Evolutionary conservation across 2,113 vertebrate species (phyloP), one percentile per base, ranked within the genome.

Genomic region (Hemibagrus wyckioides): DNA sequence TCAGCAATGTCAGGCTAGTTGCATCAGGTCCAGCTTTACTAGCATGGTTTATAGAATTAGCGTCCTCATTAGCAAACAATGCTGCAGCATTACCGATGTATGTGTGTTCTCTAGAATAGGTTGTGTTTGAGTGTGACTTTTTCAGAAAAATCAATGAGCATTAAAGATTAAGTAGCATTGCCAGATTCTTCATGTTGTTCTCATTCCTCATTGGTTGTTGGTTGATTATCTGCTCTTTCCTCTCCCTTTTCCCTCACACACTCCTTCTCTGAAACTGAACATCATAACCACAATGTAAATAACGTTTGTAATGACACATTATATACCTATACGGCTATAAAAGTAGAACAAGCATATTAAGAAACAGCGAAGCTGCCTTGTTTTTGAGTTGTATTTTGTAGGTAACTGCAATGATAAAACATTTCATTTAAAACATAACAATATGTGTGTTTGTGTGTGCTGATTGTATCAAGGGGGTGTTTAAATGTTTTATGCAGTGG

Each of bases 401-500:
- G 75, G 15, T 52, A 50, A 28, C 11, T 48, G 8, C 73, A 50
- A 28, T 19, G 41, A 4, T 44, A 39, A n/a, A n/a, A 48, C 44
- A 48, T 48, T 76, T 76, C 39, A 44, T 76, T 48, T 44, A 4
- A 25, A 11, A 48, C 41, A 44, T 44, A 75, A 75, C 81, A 77
- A 48, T 91, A 76, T 85, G 59, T 91, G 81, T 57, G 52, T 88
- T n/a, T 85, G 73, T 84, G 52, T 80, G 77, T n/a, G 14, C 44
- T 86, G 84, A 59, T 39, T 89, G 73, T 50, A 57, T 57, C 44
- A 80, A 56, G 82, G 77, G 86, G 85, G 86, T 92, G 90, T 65
- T 44, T 95, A 91, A 93, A 94, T 94, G 91, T 92, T 94, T 94
- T 85, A 93, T 93, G 88, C 89, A 80, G 90, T 94, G 94, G 93